Evolutionary conservation across 2,797 vertebrate species (phyloP).

Genomic region (Tachyglossus aculeatus): DNA sequence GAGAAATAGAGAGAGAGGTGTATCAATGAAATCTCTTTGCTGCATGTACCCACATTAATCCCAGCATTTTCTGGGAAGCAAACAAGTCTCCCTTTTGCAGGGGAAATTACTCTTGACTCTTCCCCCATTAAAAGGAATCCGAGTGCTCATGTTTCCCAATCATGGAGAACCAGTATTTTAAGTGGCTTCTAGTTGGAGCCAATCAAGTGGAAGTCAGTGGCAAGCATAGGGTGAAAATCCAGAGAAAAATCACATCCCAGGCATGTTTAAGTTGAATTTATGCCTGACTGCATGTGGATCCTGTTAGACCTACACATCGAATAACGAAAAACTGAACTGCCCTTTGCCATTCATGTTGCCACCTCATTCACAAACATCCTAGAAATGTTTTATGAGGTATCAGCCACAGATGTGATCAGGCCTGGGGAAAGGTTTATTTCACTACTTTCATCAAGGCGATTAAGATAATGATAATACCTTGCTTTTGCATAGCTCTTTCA

Average conservation of each 20-base stretch:
- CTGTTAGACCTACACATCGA: slow-evolving; percentile 51
- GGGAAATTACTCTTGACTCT: slow-evolving; percentile 39
- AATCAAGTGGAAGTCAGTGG: slow-evolving; percentile 58
- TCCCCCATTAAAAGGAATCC: slow-evolving; percentile 47
- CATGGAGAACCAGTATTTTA: too few species aligned
- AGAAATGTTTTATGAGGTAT: slow-evolving; percentile 58
- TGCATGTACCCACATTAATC: rapidly evolving
- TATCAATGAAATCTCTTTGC: neutral
- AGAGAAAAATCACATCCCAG: slow-evolving; percentile 60
- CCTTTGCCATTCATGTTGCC: slow-evolving; percentile 40
- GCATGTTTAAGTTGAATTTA: slow-evolving; percentile 60
- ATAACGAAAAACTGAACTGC: neutral
- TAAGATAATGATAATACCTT: too few species aligned
- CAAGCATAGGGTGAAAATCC: slow-evolving; percentile 51
- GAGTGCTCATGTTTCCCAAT: too few species aligned
- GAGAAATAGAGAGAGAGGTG: too few species aligned
- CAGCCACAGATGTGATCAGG: slow-evolving; percentile 43
- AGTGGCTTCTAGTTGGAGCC: too few species aligned
- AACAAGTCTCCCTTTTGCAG: slow-evolving; percentile 23
- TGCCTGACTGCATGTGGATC: neutral
- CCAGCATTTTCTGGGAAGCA: neutral
- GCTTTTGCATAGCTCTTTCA: too few species aligned
- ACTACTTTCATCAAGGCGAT: neutral
- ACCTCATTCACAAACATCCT: slow-evolving; percentile 43
- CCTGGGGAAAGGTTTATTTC: neutral